Conservation (phyloP, 2,113 vertebrate species). For the Cebidichthys violaceus region DNA sequence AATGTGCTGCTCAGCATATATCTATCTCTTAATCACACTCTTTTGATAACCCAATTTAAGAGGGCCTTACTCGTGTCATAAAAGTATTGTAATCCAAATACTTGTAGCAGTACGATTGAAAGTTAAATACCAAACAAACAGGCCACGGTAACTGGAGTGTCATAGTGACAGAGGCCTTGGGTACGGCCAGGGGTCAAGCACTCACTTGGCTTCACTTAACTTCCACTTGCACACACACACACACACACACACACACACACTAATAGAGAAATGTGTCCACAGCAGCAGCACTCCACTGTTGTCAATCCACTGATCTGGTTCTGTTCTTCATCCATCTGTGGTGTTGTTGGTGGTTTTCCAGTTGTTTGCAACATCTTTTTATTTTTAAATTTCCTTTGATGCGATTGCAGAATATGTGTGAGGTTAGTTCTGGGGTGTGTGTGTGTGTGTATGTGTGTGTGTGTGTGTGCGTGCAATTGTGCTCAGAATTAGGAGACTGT, state of each 20-base stretch:
- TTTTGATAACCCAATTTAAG: background rate
- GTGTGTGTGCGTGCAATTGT: slow-evolving; percentile 10
- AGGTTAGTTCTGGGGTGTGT: slow-evolving; percentile 21
- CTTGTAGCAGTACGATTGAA: background rate
- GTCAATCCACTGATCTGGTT: slow-evolving; percentile 41
- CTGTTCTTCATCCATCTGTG: slow-evolving; percentile 55
- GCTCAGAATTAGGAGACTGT: slow-evolving; percentile 31
- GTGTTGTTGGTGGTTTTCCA: slow-evolving; percentile 32
- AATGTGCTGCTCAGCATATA: background rate
- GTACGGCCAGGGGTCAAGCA: slow-evolving; percentile 32
- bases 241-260: slow-evolving; percentile 25
- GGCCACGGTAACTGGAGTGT: background rate
- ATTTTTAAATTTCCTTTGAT: slow-evolving; percentile 46
- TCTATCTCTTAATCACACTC: background rate
- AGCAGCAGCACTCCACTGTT: slow-evolving; percentile 10
- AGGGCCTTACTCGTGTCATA: background rate
- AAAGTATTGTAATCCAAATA: background rate
- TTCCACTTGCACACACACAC: slow-evolving; percentile 18
- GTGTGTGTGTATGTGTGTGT: slow-evolving; percentile 7
- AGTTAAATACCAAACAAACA: background rate
- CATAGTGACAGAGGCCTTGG: slow-evolving; percentile 5
- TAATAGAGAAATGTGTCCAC: slow-evolving; percentile 22
- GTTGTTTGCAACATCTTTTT: slow-evolving; percentile 35
- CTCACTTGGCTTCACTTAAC: slow-evolving; percentile 18
- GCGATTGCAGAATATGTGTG: slow-evolving; percentile 49